A percentile compares a stretch with the other conserved stretches of the same genome.
Evolutionary conservation across 1,140 invertebrate genomes (phyloP).

Genomic region (Drosophila bocqueti): DNA sequence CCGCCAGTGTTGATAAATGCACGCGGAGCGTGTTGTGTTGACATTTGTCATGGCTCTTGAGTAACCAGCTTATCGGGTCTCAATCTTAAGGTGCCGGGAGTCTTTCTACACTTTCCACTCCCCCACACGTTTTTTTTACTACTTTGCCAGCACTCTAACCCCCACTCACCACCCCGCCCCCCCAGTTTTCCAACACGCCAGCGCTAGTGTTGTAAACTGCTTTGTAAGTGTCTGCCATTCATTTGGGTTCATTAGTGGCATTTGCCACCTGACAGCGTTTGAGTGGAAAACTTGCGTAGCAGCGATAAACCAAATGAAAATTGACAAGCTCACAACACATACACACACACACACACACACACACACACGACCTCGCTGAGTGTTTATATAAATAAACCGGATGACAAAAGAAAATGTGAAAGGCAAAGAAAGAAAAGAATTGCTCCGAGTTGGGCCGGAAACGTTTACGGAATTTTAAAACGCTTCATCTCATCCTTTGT

Average conservation of each 20-base stretch:
- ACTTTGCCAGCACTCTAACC: background rate
- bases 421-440: slow-evolving; percentile 16
- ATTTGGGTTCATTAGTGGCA: slow-evolving; percentile 53
- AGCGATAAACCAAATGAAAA: slow-evolving; percentile 63
- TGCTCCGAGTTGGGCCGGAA: slow-evolving; percentile 33
- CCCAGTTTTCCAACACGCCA: background rate
- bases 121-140: background rate
- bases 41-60: slow-evolving; percentile 51
- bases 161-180: too few species aligned
- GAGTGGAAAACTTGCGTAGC: slow-evolving; percentile 28
- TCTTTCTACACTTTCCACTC: background rate
- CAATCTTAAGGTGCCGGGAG: slow-evolving; percentile 25
- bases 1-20: slow-evolving; percentile 74
- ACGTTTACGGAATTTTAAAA: slow-evolving; percentile 71
- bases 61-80: slow-evolving; percentile 56
- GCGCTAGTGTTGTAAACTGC: slow-evolving; percentile 50
- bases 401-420: slow-evolving; percentile 54
- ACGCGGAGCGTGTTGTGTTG: slow-evolving; percentile 54
- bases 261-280: slow-evolving; percentile 44
- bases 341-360: background rate
- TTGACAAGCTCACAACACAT: slow-evolving; percentile 45
- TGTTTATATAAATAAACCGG: slow-evolving; percentile 56
- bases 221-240: slow-evolving; percentile 37
- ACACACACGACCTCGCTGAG: slow-evolving; percentile 21
- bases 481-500: slow-evolving; percentile 48